Conservation (phyloP, 2,113 vertebrate genomes). For the Tupaia tana region DNA sequence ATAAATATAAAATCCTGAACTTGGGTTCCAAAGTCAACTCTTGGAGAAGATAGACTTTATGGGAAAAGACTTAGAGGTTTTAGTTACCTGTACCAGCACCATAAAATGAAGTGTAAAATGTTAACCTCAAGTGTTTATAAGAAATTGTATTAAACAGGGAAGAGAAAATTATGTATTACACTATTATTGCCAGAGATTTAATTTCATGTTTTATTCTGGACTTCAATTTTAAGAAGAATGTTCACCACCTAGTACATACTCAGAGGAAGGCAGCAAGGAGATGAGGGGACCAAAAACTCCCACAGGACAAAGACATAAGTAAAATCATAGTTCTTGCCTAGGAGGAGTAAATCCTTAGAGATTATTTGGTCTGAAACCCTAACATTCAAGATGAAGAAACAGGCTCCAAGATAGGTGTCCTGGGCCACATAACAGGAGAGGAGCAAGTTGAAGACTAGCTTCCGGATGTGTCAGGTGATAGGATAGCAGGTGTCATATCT, state of each 20-base stretch:
- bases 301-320: background rate
- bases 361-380: background rate
- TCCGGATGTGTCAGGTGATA: background rate
- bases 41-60: background rate
- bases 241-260: background rate
- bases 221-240: slow-evolving; percentile 18
- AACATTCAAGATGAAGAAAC: slow-evolving; percentile 13
- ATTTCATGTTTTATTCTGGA: background rate
- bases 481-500: background rate
- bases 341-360: background rate
- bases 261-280: background rate
- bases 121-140: background rate
- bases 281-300: background rate
- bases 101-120: background rate
- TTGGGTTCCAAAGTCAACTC: background rate
- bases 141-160: background rate
- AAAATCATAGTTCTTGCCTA: background rate
- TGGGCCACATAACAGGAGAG: background rate
- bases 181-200: background rate
- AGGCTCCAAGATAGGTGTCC: background rate
- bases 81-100: background rate
- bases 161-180: background rate
- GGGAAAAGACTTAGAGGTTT: background rate
- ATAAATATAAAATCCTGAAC: slow-evolving; percentile 16
- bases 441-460: background rate